These are phyloP conservation scores for Phoxinus dragarum DNA, from an alignment of 2,797 vertebrate species.

Conservation along the genomic window DNA sequence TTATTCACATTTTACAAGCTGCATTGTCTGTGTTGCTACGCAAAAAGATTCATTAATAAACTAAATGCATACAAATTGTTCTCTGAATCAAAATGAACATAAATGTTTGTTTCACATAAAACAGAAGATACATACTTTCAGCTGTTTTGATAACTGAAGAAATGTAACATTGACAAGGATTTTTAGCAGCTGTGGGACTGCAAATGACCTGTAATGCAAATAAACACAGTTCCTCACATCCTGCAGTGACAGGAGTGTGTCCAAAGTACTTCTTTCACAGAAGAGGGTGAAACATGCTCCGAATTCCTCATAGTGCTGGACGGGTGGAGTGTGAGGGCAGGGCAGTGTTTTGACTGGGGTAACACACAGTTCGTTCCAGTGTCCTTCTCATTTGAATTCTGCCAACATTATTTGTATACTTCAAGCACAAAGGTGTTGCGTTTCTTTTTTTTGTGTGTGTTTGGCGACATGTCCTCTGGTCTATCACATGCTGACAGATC, in stretches of 20 bases:
- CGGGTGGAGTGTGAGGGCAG: conserved; percentile 37
- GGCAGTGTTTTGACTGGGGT: conserved; percentile 63
- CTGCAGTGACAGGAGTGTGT: conserved; percentile 63
- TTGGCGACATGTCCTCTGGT: neutral
- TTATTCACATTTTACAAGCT: neutral
- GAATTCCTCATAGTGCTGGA: conserved; percentile 76
- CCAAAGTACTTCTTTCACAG: conserved; percentile 71
- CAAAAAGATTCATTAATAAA: neutral
- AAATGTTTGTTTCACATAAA: neutral
- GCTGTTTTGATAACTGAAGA: conserved; percentile 2
- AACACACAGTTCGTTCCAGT: conserved; percentile 33
- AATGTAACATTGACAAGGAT: neutral
- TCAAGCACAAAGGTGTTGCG: neutral
- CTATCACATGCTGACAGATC: conserved; percentile 17
- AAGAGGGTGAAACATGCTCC: conserved; percentile 73
- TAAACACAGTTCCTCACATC: conserved; percentile 53
- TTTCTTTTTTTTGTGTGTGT: neutral
- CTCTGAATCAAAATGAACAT: neutral
- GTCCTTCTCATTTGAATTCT: neutral
- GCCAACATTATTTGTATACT: neutral
- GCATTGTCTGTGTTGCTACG: neutral
- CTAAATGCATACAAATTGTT: neutral
- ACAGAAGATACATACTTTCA: neutral
- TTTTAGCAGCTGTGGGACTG: conserved; percentile 4
- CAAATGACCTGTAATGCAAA: conserved; percentile 60